phyloP scores from a whole-genome alignment of 2,113 vertebrate genomes.

The Donacobius atricapilla region DNA sequence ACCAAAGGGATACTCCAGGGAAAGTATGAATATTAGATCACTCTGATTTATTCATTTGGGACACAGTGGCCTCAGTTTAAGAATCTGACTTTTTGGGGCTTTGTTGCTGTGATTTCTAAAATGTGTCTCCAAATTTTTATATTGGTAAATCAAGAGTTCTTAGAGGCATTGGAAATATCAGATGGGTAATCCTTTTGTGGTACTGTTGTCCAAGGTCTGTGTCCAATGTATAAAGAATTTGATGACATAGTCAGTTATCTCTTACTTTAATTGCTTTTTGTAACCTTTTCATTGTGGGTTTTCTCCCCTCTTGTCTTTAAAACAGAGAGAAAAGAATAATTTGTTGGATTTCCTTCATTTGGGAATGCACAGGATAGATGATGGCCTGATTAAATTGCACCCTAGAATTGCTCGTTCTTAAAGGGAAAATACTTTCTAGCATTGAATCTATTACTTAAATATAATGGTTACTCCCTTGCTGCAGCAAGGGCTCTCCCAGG shows the following conservation, averaged over 20 bases:
- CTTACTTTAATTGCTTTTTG: not conserved
- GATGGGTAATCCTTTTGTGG: not conserved
- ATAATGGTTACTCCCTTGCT: not conserved
- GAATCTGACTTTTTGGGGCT: not conserved
- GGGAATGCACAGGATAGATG: not conserved
- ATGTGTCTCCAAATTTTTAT: not conserved
- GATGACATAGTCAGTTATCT: not conserved
- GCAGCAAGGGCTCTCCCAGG: not conserved
- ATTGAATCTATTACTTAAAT: not conserved
- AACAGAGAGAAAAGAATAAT: not conserved
- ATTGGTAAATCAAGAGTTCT: not conserved
- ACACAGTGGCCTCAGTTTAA: conserved; percentile 5
- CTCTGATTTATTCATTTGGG: conserved; percentile 18
- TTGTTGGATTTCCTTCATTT: not conserved
- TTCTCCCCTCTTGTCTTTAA: not conserved
- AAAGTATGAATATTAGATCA: conserved; percentile 52
- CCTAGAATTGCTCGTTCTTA: not conserved
- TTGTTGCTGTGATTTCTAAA: not conserved
- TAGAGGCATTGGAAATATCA: not conserved
- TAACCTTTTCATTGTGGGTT: not conserved
- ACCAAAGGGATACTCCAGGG: conserved; percentile 33
- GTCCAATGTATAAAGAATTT: not conserved
- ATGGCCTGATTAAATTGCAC: not conserved
- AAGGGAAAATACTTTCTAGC: not conserved
- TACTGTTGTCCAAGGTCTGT: not conserved